These are phyloP conservation scores for Osmoderma eremita DNA, from an alignment of 2,888 invertebrate genomes.

Conservation along the genomic window DNA sequence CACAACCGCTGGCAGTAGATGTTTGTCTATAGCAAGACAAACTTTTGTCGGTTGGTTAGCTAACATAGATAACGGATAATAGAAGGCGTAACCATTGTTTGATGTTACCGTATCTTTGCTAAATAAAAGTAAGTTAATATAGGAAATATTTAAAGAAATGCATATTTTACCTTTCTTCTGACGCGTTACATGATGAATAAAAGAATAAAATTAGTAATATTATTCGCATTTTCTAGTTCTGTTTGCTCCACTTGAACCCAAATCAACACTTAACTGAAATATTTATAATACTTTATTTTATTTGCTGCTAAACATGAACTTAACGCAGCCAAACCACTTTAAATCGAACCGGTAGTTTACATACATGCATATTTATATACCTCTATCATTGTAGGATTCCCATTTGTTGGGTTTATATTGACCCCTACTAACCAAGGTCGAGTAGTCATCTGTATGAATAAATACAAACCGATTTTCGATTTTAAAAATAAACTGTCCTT, in stretches of 20 bases:
- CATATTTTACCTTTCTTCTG: not conserved
- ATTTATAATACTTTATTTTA: no score
- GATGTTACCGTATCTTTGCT: not conserved
- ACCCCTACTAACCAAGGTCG: constrained; percentile 12
- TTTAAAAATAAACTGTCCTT: no score
- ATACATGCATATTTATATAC: constrained; percentile 3
- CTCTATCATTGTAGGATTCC: not conserved
- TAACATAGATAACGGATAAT: not conserved
- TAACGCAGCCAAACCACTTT: not conserved
- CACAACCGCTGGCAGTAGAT: constrained; percentile 12
- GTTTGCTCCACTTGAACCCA: no score
- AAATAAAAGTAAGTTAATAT: not conserved
- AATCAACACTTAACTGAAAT: no score
- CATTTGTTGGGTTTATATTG: constrained; percentile 5
- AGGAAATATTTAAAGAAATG: not conserved
- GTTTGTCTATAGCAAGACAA: not conserved
- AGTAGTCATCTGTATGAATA: not conserved
- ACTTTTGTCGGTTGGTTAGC: constrained; percentile 9
- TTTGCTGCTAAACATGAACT: no score
- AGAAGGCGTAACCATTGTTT: constrained; percentile 11
- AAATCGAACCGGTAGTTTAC: no score
- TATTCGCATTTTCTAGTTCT: not conserved
- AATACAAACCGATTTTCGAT: no score
- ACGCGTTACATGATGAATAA: not conserved
- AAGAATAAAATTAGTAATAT: not conserved